A percentile compares a stretch with the other conserved stretches of the same genome.
Evolutionary conservation across 2,888 invertebrate species (phyloP).

Genomic region (Ichneumon xanthorius): DNA sequence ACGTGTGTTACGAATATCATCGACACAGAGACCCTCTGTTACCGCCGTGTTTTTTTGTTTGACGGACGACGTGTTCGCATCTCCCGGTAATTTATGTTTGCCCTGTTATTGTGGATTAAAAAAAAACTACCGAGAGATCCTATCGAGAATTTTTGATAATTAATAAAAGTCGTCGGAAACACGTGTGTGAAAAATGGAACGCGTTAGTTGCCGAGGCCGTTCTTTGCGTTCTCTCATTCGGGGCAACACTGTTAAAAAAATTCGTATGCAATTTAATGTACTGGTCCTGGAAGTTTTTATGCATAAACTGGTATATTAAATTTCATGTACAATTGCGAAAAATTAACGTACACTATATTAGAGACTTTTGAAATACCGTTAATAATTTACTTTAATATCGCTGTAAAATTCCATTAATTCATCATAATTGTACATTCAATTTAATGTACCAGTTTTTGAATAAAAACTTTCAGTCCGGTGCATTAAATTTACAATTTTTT

Average conservation of each 20-base stretch:
- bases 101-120: not conserved
- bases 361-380: too few species aligned
- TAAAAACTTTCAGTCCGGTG: too few species aligned
- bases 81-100: not conserved
- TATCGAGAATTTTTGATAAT: not conserved
- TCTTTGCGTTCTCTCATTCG: conserved; percentile 1
- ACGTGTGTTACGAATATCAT: not conserved
- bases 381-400: too few species aligned
- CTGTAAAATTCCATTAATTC: too few species aligned
- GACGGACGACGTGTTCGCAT: not conserved
- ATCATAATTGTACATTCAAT: too few species aligned
- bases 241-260: not conserved
- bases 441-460: too few species aligned
- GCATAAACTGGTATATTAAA: too few species aligned
- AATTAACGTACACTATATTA: too few species aligned
- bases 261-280: too few species aligned
- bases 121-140: not conserved
- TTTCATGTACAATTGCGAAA: too few species aligned
- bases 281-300: too few species aligned
- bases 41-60: not conserved
- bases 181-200: conserved; percentile 5
- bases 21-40: conserved; percentile 23
- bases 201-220: not conserved
- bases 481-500: too few species aligned
- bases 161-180: not conserved